Percentiles rank a stretch among this genome's conserved stretches.
Evolutionary conservation across 2,888 invertebrate genomes (phyloP).

Genomic region (Thereva unica): DNA sequence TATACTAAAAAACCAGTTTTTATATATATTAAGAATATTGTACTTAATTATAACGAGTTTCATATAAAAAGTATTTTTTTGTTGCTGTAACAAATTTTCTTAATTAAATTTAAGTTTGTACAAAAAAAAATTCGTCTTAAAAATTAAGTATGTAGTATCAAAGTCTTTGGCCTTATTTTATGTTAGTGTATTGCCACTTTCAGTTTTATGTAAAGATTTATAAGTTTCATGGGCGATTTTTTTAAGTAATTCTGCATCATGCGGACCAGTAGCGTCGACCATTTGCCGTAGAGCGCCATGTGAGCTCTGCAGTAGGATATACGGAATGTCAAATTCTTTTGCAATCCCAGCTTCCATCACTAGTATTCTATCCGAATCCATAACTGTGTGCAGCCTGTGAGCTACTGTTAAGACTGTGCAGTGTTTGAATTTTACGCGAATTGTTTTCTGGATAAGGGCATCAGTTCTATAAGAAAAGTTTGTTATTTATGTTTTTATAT

Average conservation of each 20-base stretch:
- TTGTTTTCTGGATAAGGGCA: slow-evolving; percentile 80
- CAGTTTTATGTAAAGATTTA: slow-evolving; percentile 42
- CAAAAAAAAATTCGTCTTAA: slow-evolving; percentile 4
- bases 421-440: slow-evolving; percentile 74
- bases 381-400: slow-evolving; percentile 88
- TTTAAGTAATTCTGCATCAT: slow-evolving; percentile 58
- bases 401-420: slow-evolving; percentile 92
- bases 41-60: not conserved
- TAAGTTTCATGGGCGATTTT: slow-evolving; percentile 59
- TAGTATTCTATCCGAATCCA: slow-evolving; percentile 87
- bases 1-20: too few species aligned
- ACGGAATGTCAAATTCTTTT: slow-evolving; percentile 73
- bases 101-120: too few species aligned
- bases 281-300: slow-evolving; percentile 68
- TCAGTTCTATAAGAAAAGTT: slow-evolving; percentile 71
- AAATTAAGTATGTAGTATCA: not conserved
- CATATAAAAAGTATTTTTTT: not conserved
- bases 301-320: slow-evolving; percentile 65
- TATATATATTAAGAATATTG: too few species aligned
- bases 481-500: slow-evolving; percentile 42
- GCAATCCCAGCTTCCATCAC: slow-evolving; percentile 83
- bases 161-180: slow-evolving; percentile 27
- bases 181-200: slow-evolving; percentile 4
- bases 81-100: too few species aligned
- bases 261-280: slow-evolving; percentile 71